Percentiles rank a stretch among this genome's conserved stretches.
Conservation (phyloP, 2,113 vertebrate species). For the human (Homo sapiens) region DNA sequence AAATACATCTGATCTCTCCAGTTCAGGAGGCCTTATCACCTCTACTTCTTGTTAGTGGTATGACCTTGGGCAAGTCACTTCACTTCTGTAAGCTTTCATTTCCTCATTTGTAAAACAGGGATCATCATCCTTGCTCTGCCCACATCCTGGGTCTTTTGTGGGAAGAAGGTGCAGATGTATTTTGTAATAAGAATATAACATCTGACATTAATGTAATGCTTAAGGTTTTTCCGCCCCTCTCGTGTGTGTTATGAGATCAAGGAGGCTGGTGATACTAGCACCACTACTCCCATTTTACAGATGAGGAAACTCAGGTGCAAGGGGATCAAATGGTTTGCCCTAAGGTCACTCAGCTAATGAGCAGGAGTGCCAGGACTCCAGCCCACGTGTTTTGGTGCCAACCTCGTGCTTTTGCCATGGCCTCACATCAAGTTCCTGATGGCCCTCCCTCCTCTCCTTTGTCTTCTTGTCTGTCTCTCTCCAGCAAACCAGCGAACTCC, state of each 20-base stretch:
- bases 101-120: conserved; percentile 17
- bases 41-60: conserved; percentile 42
- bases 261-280: background rate
- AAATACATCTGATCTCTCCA: background rate
- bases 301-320: conserved; percentile 27
- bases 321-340: background rate
- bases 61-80: conserved; percentile 61
- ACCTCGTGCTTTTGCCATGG: background rate
- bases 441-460: background rate
- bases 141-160: background rate
- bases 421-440: background rate
- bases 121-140: conserved; percentile 17
- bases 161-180: background rate
- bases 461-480: background rate
- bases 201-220: background rate
- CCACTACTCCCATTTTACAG: background rate
- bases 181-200: conserved; percentile 37
- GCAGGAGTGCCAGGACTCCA: background rate
- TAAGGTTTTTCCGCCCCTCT: conserved; percentile 12
- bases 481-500: background rate
- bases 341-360: background rate
- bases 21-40: conserved; percentile 2
- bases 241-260: background rate
- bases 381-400: background rate
- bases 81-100: conserved; percentile 28